Conservation (phyloP, 2,888 invertebrate genomes). For the Melanostoma scalare region DNA sequence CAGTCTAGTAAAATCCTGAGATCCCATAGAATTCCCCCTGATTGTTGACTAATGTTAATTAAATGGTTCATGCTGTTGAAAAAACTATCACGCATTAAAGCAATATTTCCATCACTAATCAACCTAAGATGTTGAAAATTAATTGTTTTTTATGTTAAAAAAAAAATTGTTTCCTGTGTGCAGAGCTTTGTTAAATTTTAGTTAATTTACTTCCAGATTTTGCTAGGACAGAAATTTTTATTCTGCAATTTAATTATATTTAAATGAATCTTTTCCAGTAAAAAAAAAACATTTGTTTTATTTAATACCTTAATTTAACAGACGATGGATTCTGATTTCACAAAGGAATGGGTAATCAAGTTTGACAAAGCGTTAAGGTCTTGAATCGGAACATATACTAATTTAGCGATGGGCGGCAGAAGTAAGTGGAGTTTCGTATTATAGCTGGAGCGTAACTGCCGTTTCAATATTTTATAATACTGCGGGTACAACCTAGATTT, state of each 20-base stretch:
- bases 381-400: no score
- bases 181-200: conserved; percentile 45
- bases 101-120: conserved; percentile 58
- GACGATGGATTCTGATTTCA: no score
- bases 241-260: conserved; percentile 52
- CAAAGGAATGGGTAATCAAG: no score
- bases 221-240: conserved; percentile 40
- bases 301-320: neutral
- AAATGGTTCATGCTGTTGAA: conserved; percentile 44
- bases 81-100: conserved; percentile 63
- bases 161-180: conserved; percentile 36
- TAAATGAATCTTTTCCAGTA: conserved; percentile 59
- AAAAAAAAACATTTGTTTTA: neutral
- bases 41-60: conserved; percentile 84
- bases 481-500: no score
- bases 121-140: conserved; percentile 47
- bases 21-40: conserved; percentile 89
- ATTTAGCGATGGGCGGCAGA: no score
- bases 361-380: no score
- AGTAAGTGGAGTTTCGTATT: no score
- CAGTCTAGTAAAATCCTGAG: conserved; percentile 91
- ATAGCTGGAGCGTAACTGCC: no score
- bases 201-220: conserved; percentile 53
- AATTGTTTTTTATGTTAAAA: conserved; percentile 19
- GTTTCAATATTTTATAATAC: no score